Evolutionary conservation across 2,113 vertebrate species (phyloP), one percentile per base, ranked within the genome.

Genomic region (Enhydra lutris): DNA sequence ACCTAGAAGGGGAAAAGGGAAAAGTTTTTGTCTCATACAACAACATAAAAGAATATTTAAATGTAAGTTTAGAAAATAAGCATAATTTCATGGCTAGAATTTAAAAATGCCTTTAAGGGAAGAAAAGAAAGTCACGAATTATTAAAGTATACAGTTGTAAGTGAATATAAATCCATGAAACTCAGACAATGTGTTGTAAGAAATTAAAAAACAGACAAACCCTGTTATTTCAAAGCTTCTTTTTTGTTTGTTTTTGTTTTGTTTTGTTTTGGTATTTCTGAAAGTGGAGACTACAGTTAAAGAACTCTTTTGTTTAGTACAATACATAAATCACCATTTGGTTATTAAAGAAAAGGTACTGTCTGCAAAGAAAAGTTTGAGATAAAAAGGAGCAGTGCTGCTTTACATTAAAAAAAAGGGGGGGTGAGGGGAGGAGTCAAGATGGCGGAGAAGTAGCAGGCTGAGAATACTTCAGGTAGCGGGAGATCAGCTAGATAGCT

Each of bases 261-360:
- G 14, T 52, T 52, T 61, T 61, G 9, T 78, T 31, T 57, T 76
- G 45, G 21, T 85, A 26, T 83, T 76, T 94, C 65, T 94, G 71
- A 71, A 57, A 23, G 14, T 63, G 2, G 20, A 73, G 21, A 97
- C 65, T 71, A 94, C 92, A 92, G 10, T 50, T 63, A 82, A 31
- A 96, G 85, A 73, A n/a, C 39, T 59, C 63, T 92, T 93, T 92
- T 71, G 31, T 86, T 86, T 86, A 69, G 50, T 50, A 86, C 50
- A 96, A 90, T 57, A 34, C 6, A 50, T 78, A 78, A 92, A 90
- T 94, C 80, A 87, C 21, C 10, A 17, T 65, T 97, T 76, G 63
- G 29, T 85, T 96, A 82, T 92, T 94, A 92, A 85, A 97, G n/a
- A 47, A 69, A 97, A 69, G 10, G 12, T 52, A 89, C 74, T 94